A percentile compares a stretch with the other conserved stretches of the same genome.
phyloP scores from a whole-genome alignment of 2,797 vertebrate genomes.

The Tokudaia muenninki region DNA sequence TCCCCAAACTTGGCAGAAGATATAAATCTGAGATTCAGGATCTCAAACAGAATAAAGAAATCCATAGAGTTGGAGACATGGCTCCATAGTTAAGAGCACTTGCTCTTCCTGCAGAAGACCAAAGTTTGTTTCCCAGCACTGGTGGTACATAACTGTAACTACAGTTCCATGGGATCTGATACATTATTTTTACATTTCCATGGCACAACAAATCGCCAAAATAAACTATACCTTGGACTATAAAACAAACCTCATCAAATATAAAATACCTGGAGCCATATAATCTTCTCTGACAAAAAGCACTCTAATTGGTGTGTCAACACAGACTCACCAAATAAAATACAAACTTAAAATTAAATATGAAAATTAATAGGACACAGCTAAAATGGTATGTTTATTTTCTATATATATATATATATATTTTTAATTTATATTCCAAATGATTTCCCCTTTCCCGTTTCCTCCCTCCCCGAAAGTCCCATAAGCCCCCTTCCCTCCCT shows the following conservation, averaged over 20 bases:
- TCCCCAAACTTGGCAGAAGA: conserved; percentile 25
- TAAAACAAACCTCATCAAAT: neutral
- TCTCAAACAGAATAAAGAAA: conserved; percentile 50
- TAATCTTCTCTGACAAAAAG: neutral
- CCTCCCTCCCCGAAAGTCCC: too few relatives aligned
- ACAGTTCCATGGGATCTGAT: neutral
- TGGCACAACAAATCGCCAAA: neutral
- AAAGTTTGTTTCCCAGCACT: neutral
- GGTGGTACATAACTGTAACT: neutral
- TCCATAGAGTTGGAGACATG: neutral
- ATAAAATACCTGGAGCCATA: neutral
- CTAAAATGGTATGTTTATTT: neutral
- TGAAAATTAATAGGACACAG: neutral
- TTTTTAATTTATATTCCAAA: too few relatives aligned
- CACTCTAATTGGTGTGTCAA: neutral
- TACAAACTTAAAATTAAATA: neutral
- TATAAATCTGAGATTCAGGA: conserved; percentile 39
- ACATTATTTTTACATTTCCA: neutral
- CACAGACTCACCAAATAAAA: neutral
- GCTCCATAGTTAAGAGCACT: neutral
- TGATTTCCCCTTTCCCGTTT: too few relatives aligned
- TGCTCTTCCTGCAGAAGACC: neutral
- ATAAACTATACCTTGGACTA: neutral
- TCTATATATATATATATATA: too few relatives aligned
- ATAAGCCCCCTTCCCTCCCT: too few relatives aligned